Conservation (phyloP, 2,113 vertebrate species). For the Nipponia nippon region DNA sequence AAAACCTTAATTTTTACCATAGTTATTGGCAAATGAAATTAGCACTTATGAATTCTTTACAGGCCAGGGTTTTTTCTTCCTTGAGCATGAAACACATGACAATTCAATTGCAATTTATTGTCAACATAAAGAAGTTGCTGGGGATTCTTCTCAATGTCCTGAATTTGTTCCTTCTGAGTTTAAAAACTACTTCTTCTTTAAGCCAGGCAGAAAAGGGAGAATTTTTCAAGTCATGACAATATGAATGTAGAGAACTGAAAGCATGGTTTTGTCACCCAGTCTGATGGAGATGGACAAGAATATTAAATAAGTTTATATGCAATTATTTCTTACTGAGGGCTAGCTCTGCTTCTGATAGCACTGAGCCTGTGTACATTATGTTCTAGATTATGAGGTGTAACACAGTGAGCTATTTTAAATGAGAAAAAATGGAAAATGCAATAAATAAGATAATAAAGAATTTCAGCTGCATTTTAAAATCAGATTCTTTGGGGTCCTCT, state of each 20-base stretch:
- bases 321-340: neutral
- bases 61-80: neutral
- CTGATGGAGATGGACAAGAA: neutral
- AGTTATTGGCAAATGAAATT: neutral
- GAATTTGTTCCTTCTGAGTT: neutral
- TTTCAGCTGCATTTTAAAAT: neutral
- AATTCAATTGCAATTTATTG: conserved; percentile 2
- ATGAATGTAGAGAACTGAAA: neutral
- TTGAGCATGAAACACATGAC: neutral
- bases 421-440: neutral
- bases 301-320: neutral
- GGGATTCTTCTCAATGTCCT: neutral
- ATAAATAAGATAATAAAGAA: neutral
- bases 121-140: neutral
- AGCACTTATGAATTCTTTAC: neutral
- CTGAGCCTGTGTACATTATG: accelerated
- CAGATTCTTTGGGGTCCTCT: neutral
- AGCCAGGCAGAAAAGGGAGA: neutral
- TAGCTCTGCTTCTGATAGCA: neutral
- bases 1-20: neutral
- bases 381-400: neutral
- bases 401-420: neutral
- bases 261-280: too few species aligned
- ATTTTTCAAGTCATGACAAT: neutral
- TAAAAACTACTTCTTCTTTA: neutral